phyloP scores from a whole-genome alignment of 2,797 vertebrate genomes.

The Jordanella pulchra region DNA sequence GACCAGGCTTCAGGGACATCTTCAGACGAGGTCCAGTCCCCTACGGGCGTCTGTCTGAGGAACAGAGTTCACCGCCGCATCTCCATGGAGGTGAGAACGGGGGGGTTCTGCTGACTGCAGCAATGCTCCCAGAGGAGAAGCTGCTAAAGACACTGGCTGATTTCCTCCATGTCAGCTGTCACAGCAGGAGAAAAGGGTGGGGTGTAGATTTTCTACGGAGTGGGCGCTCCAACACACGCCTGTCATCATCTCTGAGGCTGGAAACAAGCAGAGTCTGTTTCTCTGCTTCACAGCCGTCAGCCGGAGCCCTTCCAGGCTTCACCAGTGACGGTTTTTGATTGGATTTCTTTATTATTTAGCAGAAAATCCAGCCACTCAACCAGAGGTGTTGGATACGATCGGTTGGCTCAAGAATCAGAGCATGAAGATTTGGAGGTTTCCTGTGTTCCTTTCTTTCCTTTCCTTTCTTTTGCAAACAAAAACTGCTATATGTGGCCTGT shows the following conservation, averaged over 20 bases:
- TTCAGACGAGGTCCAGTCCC: slow-evolving; percentile 98
- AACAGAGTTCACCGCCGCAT: slow-evolving; percentile 92
- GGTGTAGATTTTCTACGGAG: slow-evolving; percentile 1
- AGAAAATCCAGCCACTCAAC: background rate
- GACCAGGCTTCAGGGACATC: slow-evolving; percentile 98
- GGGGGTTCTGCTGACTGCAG: slow-evolving; percentile 46
- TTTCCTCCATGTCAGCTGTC: slow-evolving; percentile 17
- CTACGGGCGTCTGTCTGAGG: slow-evolving; percentile 95
- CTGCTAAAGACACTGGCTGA: slow-evolving; percentile 19
- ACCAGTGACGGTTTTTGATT: background rate
- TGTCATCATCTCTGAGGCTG: background rate
- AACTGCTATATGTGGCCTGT: background rate
- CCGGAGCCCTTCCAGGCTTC: too few species aligned
- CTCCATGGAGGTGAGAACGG: slow-evolving; percentile 97
- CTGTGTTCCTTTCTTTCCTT: too few species aligned
- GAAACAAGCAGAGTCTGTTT: background rate
- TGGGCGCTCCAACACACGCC: background rate
- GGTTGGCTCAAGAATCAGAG: background rate
- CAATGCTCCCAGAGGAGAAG: slow-evolving; percentile 30
- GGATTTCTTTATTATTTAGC: background rate
- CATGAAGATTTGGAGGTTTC: background rate
- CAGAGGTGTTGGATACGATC: background rate
- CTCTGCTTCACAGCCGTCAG: background rate
- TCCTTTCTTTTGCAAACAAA: background rate
- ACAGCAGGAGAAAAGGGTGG: slow-evolving; percentile 2